Evolutionary conservation across 2,113 vertebrate species (phyloP).

Genomic region (Zosterops japonicus): DNA sequence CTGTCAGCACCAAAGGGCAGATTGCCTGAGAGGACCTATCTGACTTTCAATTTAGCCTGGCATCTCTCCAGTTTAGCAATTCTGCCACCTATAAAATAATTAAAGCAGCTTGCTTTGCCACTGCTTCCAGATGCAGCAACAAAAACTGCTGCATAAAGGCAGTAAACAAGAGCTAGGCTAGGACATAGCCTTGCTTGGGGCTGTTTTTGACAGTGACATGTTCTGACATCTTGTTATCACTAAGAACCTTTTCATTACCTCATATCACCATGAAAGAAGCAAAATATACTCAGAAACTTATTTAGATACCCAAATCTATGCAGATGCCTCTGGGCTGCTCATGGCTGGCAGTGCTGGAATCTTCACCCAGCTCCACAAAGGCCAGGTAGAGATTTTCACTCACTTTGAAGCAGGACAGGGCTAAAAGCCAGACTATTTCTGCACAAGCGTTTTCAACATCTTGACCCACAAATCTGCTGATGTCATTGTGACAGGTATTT

Average conservation of each 20-base stretch:
- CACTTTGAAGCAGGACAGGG: background rate
- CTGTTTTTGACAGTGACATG: conserved; percentile 19
- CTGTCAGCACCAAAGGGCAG: conserved; percentile 1
- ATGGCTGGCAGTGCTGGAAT: background rate
- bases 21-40: background rate
- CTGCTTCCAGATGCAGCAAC: background rate
- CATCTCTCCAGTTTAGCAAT: conserved; percentile 14
- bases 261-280: background rate
- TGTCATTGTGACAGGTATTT: background rate
- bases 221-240: background rate
- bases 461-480: background rate
- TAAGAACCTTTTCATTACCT: background rate
- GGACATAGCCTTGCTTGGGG: background rate
- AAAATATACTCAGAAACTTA: background rate
- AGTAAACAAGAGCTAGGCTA: background rate
- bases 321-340: background rate
- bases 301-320: background rate
- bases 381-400: background rate
- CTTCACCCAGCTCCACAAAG: background rate
- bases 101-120: background rate
- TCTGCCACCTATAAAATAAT: conserved; percentile 6
- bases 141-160: background rate
- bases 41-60: background rate
- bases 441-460: background rate
- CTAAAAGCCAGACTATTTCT: background rate